Base-by-base conservation (phyloP, 2,888 invertebrate genomes). In the Alloscopus bannaensis region DNA sequence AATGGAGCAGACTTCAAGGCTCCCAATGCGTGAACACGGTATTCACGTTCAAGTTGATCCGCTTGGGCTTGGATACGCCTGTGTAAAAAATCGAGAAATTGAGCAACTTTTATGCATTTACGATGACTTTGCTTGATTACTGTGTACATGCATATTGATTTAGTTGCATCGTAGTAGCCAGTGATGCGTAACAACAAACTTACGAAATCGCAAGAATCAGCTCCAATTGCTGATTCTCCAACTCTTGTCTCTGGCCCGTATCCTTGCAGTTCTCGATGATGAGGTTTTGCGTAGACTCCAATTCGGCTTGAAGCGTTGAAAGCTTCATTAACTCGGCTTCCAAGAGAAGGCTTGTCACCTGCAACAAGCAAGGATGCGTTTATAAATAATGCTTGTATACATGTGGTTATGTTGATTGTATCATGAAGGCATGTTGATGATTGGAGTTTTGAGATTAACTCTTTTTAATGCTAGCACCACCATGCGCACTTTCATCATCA, bases 31-130 rank as follows among this genome's bases (percentile, higher is more conserved):
- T 92, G 92, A 84, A 91, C 91, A 83, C 91, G 89, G 87, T 93
- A 93, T 86, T 93, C 93, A 86, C 92, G 91, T 86, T 93, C 92
- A 86, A 93, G 89, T 84, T 92, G 92, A 86, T 93, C 91, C 87
- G 93, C 91, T 86, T 93, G 93, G 77, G 91, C 91, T 88, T 93
- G 92, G 84, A 93, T 93, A 85, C 92, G 91, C 83, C 93, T 93
- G 89, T 68, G 90, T 86, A 26, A 11, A 36, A 8, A 36, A 36
- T 36, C 13, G 36, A 6, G 36, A 36, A 36, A 36, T 8, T 36
- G 36, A 36, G 36, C 36, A 6, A 6, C 36, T 8, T 36, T 13
- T 13, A 36, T 36, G 8, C 36, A 36, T 36, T 36, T 13, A 6
- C 36, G 13, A 36, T 13, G 36, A 36, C 13, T 36, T 36, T 36